phyloP scores from a whole-genome alignment of 2,113 vertebrate species.

The Scytalopus superciliaris region DNA sequence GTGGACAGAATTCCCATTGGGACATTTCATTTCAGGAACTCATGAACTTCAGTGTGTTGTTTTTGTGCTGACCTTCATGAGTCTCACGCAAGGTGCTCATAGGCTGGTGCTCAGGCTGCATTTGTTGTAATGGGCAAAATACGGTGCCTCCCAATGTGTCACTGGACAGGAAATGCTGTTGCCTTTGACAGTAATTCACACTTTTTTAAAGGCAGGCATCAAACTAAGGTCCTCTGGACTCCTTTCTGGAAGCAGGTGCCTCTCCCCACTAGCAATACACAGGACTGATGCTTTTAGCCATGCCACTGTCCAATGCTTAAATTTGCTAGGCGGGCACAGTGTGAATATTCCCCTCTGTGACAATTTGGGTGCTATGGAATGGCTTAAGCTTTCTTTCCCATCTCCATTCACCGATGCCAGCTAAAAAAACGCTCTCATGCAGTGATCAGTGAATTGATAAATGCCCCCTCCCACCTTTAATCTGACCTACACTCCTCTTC shows the following conservation, averaged over 20 bases:
- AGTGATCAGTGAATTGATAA: constrained; percentile 50
- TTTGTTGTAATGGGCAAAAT: constrained; percentile 1
- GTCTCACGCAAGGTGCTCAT: neutral
- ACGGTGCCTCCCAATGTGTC: neutral
- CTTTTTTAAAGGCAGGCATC: neutral
- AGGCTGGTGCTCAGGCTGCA: neutral
- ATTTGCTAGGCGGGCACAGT: neutral
- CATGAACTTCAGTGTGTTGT: neutral
- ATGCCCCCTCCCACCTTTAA: neutral
- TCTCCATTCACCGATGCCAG: neutral
- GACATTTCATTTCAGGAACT: neutral
- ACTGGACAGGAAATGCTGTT: constrained; percentile 37
- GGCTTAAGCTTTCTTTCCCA: constrained; percentile 38
- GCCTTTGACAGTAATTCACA: constrained; percentile 38
- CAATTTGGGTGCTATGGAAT: constrained; percentile 47
- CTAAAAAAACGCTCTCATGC: constrained; percentile 51
- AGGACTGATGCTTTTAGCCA: neutral
- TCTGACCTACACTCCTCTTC: neutral
- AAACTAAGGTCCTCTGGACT: neutral
- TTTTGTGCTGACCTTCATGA: neutral
- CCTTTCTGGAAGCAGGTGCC: neutral
- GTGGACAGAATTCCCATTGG: neutral
- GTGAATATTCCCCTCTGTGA: constrained; percentile 55
- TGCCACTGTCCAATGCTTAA: neutral
- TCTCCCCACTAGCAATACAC: neutral